Conservation (phyloP, 2,888 invertebrate species). For the Drosophila monieri region DNA sequence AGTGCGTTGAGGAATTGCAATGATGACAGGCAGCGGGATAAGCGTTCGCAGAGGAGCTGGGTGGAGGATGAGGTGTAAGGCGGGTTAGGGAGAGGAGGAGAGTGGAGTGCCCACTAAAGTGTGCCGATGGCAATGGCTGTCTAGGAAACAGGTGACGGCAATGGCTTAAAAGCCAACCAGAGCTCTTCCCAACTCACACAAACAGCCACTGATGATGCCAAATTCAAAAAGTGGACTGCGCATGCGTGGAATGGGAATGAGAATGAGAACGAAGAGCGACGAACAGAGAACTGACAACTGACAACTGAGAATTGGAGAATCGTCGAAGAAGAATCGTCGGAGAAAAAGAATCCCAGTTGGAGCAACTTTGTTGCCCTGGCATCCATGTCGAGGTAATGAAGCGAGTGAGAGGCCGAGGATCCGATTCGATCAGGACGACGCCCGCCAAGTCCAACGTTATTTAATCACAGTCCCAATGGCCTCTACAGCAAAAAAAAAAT, state of each 20-base stretch:
- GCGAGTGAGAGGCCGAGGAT: constrained; percentile 35
- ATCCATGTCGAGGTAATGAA: constrained; percentile 65
- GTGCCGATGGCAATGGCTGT: constrained; percentile 69
- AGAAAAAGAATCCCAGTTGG: not conserved
- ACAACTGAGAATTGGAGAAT: constrained; percentile 22
- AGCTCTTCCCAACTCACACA: constrained; percentile 5
- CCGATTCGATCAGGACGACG: constrained; percentile 30
- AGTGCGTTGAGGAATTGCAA: constrained; percentile 73
- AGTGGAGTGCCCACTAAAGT: constrained; percentile 36
- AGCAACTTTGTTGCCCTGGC: constrained; percentile 56
- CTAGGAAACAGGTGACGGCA: constrained; percentile 72
- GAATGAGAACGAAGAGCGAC: constrained; percentile 9
- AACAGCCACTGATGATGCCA: constrained; percentile 65
- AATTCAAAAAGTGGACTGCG: constrained; percentile 75
- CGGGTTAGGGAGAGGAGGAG: not conserved
- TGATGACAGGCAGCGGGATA: constrained; percentile 59
- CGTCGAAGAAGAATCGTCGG: too few species aligned
- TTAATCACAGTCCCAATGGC: constrained; percentile 68
- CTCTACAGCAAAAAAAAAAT: not conserved
- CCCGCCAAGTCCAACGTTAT: constrained; percentile 76
- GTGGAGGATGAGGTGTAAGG: constrained; percentile 6
- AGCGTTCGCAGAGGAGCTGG: too few species aligned
- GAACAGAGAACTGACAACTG: constrained; percentile 10
- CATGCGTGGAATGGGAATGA: constrained; percentile 66
- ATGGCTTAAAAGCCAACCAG: constrained; percentile 77